Percentiles rank a stretch among this genome's conserved stretches.
These are phyloP conservation scores for Tetragnatha versicolor DNA, from an alignment of 1,140 invertebrate genomes.

Conservation along the genomic window DNA sequence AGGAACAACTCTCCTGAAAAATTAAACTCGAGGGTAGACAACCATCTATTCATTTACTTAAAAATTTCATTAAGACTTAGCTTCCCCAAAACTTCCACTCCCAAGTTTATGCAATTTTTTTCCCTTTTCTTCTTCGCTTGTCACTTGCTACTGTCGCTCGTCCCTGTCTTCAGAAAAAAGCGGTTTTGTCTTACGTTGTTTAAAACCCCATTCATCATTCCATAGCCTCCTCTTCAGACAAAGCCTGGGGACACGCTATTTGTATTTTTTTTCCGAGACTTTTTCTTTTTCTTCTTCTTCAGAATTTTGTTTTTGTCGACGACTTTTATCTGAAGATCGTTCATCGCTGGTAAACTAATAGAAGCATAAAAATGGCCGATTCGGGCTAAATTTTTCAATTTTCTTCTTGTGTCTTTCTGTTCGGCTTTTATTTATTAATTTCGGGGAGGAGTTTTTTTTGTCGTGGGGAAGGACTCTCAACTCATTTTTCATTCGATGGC, in stretches of 20 bases:
- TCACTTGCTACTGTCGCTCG: constrained; percentile 25
- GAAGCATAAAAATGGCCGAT: constrained; percentile 16
- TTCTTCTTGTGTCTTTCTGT: neutral
- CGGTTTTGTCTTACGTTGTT: constrained; percentile 49
- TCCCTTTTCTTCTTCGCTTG: too few relatives aligned
- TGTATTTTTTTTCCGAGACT: constrained; percentile 26
- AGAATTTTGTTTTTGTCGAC: neutral
- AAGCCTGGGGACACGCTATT: constrained; percentile 12
- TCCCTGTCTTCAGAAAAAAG: constrained; percentile 4
- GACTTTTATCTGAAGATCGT: constrained; percentile 16
- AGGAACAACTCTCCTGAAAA: neutral
- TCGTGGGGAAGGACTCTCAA: too few relatives aligned
- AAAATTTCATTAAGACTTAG: constrained; percentile 49
- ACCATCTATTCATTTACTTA: constrained; percentile 16
- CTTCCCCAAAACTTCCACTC: too few relatives aligned
- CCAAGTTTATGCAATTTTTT: too few relatives aligned
- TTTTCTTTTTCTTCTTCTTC: neutral
- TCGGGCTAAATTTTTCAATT: constrained; percentile 10
- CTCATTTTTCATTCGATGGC: too few relatives aligned
- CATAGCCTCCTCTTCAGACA: neutral
- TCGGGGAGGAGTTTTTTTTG: too few relatives aligned
- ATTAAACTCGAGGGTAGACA: constrained; percentile 18
- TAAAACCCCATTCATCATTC: constrained; percentile 49
- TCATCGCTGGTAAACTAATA: constrained; percentile 44
- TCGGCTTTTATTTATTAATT: too few relatives aligned